phyloP scores from a whole-genome alignment of 2,888 invertebrate genomes.

The Caenorhabditis angaria region DNA sequence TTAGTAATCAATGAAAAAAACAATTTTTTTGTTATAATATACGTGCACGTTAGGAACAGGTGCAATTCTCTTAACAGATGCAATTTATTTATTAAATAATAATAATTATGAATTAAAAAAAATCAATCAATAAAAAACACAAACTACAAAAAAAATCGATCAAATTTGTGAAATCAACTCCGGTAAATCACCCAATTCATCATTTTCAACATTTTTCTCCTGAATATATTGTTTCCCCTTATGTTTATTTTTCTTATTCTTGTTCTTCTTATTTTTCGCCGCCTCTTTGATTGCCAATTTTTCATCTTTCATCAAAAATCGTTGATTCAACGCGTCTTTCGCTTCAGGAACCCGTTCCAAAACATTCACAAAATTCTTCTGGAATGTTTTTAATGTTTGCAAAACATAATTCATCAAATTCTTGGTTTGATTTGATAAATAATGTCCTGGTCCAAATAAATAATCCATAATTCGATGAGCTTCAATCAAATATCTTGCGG shows the following conservation, averaged over 20 bases:
- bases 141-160: slow-evolving; percentile 5
- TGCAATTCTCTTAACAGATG: too few species aligned
- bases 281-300: slow-evolving; percentile 26
- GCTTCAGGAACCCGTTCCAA: slow-evolving; percentile 35
- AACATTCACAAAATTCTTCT: slow-evolving; percentile 30
- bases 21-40: too few species aligned
- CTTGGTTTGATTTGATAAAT: slow-evolving; percentile 27
- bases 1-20: too few species aligned
- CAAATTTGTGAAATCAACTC: slow-evolving; percentile 33
- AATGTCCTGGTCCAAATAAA: slow-evolving; percentile 33
- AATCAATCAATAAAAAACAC: not conserved
- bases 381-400: slow-evolving; percentile 17
- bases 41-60: too few species aligned
- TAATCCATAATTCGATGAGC: slow-evolving; percentile 46
- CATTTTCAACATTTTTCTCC: slow-evolving; percentile 7
- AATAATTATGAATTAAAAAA: not conserved
- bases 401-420: slow-evolving; percentile 19
- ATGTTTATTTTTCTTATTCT: slow-evolving; percentile 30
- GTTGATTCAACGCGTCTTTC: slow-evolving; percentile 25
- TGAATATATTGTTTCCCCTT: slow-evolving; percentile 11
- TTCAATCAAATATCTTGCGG: slow-evolving; percentile 39
- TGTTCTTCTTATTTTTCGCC: slow-evolving; percentile 15
- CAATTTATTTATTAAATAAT: not conserved
- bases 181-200: slow-evolving; percentile 38
- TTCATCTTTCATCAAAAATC: slow-evolving; percentile 28